Conservation (phyloP, 2,797 vertebrate genomes). For the Mormyrops attenuatus region DNA sequence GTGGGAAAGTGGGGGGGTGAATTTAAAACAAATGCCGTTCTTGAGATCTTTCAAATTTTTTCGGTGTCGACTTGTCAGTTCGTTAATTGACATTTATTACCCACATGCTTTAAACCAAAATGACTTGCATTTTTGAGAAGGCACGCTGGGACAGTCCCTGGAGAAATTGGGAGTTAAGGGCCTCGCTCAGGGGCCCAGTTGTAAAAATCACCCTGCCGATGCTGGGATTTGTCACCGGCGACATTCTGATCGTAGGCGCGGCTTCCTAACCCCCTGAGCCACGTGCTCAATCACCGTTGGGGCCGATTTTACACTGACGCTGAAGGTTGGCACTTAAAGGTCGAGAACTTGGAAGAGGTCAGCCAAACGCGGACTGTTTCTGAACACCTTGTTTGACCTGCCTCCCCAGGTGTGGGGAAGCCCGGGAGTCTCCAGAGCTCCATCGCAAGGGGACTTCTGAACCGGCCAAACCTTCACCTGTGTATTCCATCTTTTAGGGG, state of each 20-base stretch:
- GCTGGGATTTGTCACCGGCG: not conserved
- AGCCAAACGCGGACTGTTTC: not conserved
- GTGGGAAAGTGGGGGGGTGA: not conserved
- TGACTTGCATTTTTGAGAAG: not conserved
- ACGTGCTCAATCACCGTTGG: not conserved
- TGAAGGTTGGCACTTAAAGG: not conserved
- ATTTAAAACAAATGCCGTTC: not conserved
- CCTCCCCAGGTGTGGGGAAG: not conserved
- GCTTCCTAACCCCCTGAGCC: not conserved
- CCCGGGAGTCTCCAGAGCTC: not conserved
- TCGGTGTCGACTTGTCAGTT: not conserved
- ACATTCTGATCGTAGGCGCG: not conserved
- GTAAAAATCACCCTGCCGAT: not conserved
- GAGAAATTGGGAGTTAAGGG: not conserved
- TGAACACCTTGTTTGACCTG: not conserved
- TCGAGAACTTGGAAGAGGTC: not conserved
- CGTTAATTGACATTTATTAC: not conserved
- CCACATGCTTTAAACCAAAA: not conserved
- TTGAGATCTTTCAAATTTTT: not conserved
- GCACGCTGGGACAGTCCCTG: not conserved
- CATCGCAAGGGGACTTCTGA: not conserved
- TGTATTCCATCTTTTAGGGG: not conserved
- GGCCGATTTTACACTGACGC: not conserved
- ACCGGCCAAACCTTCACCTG: not conserved
- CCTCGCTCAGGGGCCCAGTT: not conserved